Conservation (phyloP, 2,797 vertebrate genomes). For the Steatocranus sp. region DNA sequence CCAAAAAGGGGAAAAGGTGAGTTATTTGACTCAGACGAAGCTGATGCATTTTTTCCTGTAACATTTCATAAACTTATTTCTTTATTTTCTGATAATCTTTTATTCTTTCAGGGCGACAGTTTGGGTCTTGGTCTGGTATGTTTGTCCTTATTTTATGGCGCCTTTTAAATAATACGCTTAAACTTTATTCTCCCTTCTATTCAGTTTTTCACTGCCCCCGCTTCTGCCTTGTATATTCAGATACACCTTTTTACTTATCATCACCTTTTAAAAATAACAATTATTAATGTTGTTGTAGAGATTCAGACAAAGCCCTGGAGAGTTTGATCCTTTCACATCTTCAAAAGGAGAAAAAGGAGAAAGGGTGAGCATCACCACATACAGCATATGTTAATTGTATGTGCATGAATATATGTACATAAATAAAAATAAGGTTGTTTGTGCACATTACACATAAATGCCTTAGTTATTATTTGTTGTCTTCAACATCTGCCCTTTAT, state of each 20-base stretch:
- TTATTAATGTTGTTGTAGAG: slow-evolving; percentile 47
- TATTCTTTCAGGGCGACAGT: slow-evolving; percentile 68
- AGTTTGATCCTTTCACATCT: slow-evolving; percentile 71
- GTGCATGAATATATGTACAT: neutral
- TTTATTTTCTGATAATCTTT: neutral
- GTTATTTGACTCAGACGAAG: neutral
- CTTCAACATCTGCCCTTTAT: neutral
- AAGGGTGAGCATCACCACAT: slow-evolving; percentile 66
- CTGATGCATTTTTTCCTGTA: neutral
- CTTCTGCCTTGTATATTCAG: neutral
- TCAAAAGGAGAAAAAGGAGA: slow-evolving; percentile 87
- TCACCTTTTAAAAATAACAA: neutral
- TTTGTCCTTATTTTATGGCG: neutral
- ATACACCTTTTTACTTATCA: neutral
- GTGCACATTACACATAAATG: neutral
- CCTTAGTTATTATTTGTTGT: neutral
- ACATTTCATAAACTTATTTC: neutral
- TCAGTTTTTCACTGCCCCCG: neutral
- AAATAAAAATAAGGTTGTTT: neutral
- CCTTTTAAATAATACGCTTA: neutral
- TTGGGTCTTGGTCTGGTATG: slow-evolving; percentile 77
- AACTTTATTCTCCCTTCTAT: neutral
- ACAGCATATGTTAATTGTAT: neutral
- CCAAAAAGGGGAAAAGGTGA: slow-evolving; percentile 82
- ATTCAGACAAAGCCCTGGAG: slow-evolving; percentile 61